Base-by-base conservation (phyloP, 1,140 invertebrate genomes). In the Xylocopa sonorina region DNA sequence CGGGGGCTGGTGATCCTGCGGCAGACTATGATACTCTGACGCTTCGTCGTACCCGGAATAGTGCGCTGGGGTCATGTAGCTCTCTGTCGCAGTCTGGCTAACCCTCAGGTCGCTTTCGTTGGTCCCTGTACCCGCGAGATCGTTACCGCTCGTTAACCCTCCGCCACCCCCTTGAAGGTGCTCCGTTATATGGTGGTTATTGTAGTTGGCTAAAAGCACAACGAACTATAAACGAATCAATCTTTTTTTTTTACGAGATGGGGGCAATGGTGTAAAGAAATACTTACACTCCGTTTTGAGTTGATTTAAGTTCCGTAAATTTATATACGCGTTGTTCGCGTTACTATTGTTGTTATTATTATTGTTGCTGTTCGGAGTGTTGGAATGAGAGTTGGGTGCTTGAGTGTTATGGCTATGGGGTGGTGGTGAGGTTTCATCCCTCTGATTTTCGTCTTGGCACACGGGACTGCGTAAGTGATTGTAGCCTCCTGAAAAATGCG, bases 11-110 rank as follows among this genome's bases (percentile, higher is more conserved):
- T 95, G 94, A 68, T 93, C 91, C 74, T 93, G 90, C 53, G 95
- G 94, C 34, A 96, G 87, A 78, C 94, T 95, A 82, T 96, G 96
- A 89, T 97, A 97, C 60, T 97, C 96, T 67, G 95, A 91, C 10
- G 93, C 92, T 32, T 95, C 94, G 46, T 96, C 95, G 87, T 94
- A 95, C 14, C 91, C 92, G 73, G 93, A 92, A 86, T 94, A 92
- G 74, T 94, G 93, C 0, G 92, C 92, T 50, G 92, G 90, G 51
- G 93, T 92, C 84, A 92, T 91, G 82, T 92, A 92, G 78, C 88
- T 90, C 24, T 92, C 92, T 63, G 90, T 89, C 7, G 88, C 84
- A 10, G 90, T 75, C 6, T 83, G 76, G 79, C 78, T 89, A 41
- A 92, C 91, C 69, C 91, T 88, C 48, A 92, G 78, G 53, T 92